phyloP scores from a whole-genome alignment of 2,797 vertebrate genomes.

The Pangasius krempfi region DNA sequence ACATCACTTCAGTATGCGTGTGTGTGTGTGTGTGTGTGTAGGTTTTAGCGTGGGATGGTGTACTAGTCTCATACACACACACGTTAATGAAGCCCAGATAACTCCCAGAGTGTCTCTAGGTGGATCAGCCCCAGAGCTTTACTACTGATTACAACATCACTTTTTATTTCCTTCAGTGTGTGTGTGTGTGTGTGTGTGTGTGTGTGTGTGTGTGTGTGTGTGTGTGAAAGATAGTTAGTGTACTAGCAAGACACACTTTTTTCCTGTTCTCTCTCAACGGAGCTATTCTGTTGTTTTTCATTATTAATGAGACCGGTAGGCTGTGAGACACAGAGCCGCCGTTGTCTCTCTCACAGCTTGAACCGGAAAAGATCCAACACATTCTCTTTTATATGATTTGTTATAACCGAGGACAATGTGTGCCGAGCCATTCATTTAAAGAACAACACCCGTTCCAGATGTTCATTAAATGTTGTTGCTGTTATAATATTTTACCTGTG shows the following conservation, averaged over 20 bases:
- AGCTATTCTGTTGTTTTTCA: background rate
- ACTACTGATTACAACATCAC: constrained; percentile 2
- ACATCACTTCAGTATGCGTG: background rate
- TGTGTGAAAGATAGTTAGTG: background rate
- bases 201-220: constrained; percentile 7
- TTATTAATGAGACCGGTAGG: constrained; percentile 4
- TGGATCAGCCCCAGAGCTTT: constrained; percentile 6
- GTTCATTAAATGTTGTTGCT: background rate
- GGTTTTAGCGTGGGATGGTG: background rate
- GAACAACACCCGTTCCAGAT: background rate
- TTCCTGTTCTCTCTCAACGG: background rate
- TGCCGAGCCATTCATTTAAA: background rate
- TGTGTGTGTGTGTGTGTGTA: background rate
- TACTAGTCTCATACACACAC: background rate
- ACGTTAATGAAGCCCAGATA: background rate
- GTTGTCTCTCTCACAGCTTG: background rate
- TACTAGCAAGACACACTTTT: background rate
- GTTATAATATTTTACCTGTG: background rate
- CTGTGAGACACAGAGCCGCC: background rate
- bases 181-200: constrained; percentile 3
- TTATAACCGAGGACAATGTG: background rate
- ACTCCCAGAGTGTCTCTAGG: background rate
- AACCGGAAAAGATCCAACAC: background rate
- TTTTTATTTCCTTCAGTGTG: background rate
- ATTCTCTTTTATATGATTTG: constrained; percentile 8